Evolutionary conservation across 2,113 vertebrate species (phyloP), one percentile per base, ranked within the genome.

Genomic region (Microcebus ravelobensis): DNA sequence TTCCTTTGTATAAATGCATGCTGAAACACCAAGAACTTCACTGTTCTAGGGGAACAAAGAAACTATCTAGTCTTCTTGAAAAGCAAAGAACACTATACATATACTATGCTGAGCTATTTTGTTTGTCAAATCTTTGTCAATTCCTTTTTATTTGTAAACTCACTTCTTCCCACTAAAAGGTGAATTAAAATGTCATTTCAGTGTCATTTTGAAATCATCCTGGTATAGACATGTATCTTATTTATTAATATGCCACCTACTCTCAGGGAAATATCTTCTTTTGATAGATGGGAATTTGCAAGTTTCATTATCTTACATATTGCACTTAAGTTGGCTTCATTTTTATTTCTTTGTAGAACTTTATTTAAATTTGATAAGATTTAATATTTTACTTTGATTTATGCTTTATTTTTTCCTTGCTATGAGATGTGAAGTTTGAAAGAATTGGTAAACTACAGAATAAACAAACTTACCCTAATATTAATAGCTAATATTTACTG

Each of bases 121-220:
- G 71, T 94, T 94, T 89, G 74, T 91, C 34, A 86, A n/a, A 73
- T 91, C 50, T 61, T 84, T 87, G 57, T 91, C 83, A 79, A 8
- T 84, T 70, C 39, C 52, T 94, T 45, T 85, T 91, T 89, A 92
- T 93, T 95, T 82, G 76, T 88, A 83, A 91, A n/a, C 57, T 87
- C 21, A 13, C 63, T 79, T 91, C 61, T 91, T 94, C 70, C 80
- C 45, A 84, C 89, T 93, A 68, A 91, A 93, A 93, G 90, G 67
- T 71, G 87, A 94, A 89, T 93, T 95, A 84, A 97, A 96, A 97
- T 93, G 86, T 81, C 89, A 90, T 97, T 93, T 97, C 48, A 29
- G 79, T 95, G 87, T 97, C 83, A 68, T 87, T 95, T 93, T 76
- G 83, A 96, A 93, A 87, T 93, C 79, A 86, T 90, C 39, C 52